Base-by-base conservation (phyloP, 1,140 invertebrate genomes). In the Capitella teleta region DNA sequence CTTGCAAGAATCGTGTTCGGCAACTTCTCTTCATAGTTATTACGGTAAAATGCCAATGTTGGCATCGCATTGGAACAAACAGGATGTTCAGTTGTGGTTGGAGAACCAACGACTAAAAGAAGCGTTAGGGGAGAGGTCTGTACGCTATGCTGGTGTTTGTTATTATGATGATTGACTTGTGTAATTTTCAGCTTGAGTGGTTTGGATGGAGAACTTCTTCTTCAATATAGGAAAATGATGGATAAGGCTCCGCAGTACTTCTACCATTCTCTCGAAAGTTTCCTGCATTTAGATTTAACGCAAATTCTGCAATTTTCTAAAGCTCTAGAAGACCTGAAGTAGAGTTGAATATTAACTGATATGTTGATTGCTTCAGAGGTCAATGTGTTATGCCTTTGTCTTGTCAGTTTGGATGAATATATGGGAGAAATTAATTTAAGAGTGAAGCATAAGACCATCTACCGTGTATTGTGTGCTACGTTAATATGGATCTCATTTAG, bases 221-320 rank as follows among this genome's bases (percentile, higher is more conserved):
- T 49, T 14, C 46, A 49, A 28, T 44, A 43, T 23, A 48, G 25
- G 41, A 53, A 49, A 41, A 49, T 53, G 36, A 28, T 43, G 26
- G 25, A 24, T 14, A 24, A 34, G 23, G 52, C 52, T 10, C 52
- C 52, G 18, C 18, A 53, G 25, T 49, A 41, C 32, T 53, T 49
- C 41, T 53, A 53, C 30, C 38, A 32, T 28, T 41, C 30, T 26
- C 47, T 53, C 16, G 45, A 49, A 24, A 24, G 38, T 25, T 18
- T 24, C 6, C 28, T 53, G 12, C 23, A 44, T n/a, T 28, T 53
- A 12, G 32, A 49, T 21, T 41, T 53, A 10, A 5, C 49, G n/a
- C 32, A 40, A 5, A 42, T 49, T 18, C 26, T 53, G 25, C 16
- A 25, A 5, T 53, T 53, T 44, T 42, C 52, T 6, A 37, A 53